Percentiles rank a stretch among this genome's conserved stretches.
Evolutionary conservation across 2,113 vertebrate species (phyloP).

Genomic region (Nothocercus nigrocapillus): DNA sequence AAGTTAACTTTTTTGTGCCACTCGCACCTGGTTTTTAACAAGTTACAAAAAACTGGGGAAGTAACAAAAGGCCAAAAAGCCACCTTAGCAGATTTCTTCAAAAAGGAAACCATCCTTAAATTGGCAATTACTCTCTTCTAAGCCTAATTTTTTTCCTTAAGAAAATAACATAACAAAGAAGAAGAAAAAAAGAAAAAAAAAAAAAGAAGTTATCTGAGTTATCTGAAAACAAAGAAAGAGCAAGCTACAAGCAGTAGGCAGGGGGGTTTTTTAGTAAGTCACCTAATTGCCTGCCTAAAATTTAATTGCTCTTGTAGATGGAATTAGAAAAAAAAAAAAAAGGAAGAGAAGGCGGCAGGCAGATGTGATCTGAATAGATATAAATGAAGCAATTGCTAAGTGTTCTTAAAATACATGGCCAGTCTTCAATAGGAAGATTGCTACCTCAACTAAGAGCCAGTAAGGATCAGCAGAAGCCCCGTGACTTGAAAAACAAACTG

Average conservation of each 20-base stretch:
- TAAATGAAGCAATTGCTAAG: neutral
- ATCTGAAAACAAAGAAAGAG: slow-evolving; percentile 41
- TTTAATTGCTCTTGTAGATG: slow-evolving; percentile 49
- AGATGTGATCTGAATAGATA: slow-evolving; percentile 42
- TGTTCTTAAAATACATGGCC: neutral
- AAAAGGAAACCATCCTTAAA: neutral
- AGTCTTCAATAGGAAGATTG: neutral
- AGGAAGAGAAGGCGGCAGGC: slow-evolving; percentile 13
- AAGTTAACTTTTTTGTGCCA: slow-evolving; percentile 1
- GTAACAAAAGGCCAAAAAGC: slow-evolving; percentile 34
- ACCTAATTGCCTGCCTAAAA: slow-evolving; percentile 45
- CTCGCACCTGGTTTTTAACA: neutral
- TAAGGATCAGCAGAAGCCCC: neutral
- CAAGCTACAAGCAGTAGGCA: slow-evolving; percentile 36
- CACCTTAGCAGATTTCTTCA: neutral
- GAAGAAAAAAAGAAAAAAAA: neutral
- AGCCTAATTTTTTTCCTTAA: neutral
- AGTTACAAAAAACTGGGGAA: neutral
- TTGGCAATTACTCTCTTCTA: slow-evolving; percentile 2
- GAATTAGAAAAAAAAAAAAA: slow-evolving; percentile 46
- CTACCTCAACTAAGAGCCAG: neutral
- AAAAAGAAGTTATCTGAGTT: neutral
- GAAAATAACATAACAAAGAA: slow-evolving; percentile 8
- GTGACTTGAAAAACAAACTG: neutral
- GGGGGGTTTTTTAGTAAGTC: neutral